Percentiles rank a stretch among this genome's conserved stretches.
Conservation (phyloP, 30 jellyfish, hydroid and myxozoan genomes). For the Pelagia noctiluca region DNA sequence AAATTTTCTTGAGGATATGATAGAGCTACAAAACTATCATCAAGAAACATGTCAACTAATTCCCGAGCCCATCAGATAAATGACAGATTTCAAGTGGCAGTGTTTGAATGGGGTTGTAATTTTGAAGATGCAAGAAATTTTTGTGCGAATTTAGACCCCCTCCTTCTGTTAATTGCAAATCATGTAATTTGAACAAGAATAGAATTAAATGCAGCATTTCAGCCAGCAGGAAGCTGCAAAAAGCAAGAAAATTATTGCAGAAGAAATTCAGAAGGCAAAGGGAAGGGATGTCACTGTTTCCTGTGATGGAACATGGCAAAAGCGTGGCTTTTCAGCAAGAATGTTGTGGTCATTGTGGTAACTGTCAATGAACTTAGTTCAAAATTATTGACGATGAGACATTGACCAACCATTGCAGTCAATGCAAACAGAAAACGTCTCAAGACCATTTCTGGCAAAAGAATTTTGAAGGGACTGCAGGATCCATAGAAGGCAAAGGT, state of each 20-base stretch:
- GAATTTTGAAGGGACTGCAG: slow-evolving; percentile 34
- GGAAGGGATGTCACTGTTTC: slow-evolving; percentile 42
- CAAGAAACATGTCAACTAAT: background rate
- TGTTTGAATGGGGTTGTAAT: slow-evolving; percentile 24
- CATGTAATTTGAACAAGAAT: slow-evolving; percentile 26
- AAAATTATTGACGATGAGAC: slow-evolving; percentile 30
- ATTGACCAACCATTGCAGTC: slow-evolving; percentile 33
- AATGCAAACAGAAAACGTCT: background rate
- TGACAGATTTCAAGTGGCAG: slow-evolving; percentile 45
- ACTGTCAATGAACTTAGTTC: slow-evolving; percentile 44
- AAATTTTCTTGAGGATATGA: too few relatives aligned
- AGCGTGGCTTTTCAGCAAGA: slow-evolving; percentile 52
- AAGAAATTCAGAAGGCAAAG: background rate
- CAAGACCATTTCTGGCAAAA: slow-evolving; percentile 11
- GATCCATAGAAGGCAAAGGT: slow-evolving; percentile 32
- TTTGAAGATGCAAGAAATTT: slow-evolving; percentile 38
- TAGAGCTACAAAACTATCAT: too few relatives aligned
- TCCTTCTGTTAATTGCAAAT: slow-evolving; percentile 11
- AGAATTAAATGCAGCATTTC: slow-evolving; percentile 27
- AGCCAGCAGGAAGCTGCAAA: slow-evolving; percentile 7
- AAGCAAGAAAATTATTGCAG: slow-evolving; percentile 19
- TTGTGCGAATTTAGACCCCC: slow-evolving; percentile 44
- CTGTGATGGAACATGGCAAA: slow-evolving; percentile 40
- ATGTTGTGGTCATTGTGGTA: slow-evolving; percentile 39
- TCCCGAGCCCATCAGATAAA: slow-evolving; percentile 20